Base-by-base conservation (phyloP, 2,888 invertebrate species). In the Drosophila colorata region DNA sequence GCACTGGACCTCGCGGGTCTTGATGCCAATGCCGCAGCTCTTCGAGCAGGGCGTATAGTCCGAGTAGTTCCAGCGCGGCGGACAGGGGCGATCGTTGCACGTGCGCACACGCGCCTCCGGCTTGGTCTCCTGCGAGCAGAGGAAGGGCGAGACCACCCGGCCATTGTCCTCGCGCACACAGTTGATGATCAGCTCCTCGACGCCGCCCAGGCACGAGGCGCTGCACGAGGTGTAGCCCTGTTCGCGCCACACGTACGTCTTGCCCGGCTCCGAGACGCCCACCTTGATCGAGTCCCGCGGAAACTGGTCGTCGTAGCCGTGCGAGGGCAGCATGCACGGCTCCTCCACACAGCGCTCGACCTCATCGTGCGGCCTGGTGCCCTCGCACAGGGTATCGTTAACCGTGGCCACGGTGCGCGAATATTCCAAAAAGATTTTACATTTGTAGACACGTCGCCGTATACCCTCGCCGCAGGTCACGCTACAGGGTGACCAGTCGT, bases 31-130 rank as follows among this genome's bases (percentile, higher is more conserved):
- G 31, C 99, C 99, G 90, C 99, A 99, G 2, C 97, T 96, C 91
- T 97, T 97, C 18, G 97, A 97, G 92, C 99, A 99, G 18, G 95
- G 95, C 0, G 96, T 96, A 90, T 97, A 98, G 57, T 97, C 97
- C 0, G 97, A 97, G 82, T 96, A 96, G 90, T 97, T 97, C 98
- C 98, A 98, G 81, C 97, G 94, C 0, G 98, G 98, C 2, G 98
- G 98, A 90, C 99, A 99, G 0, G 98, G 97, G 69, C 97, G 96
- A 88, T 98, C 98, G 90, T 99, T 99, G 93, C 98, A 98, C 0
- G 97, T 96, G 86, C 97, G 93, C 33, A 97, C 96, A 68, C 97
- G 93, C 49, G 97, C 96, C 91, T 98, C 97, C 0, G 98, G 98
- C 90, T 97, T 96, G 0, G 96, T 95, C 80, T 97, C 95, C 0